Percentiles rank a stretch among this genome's conserved stretches.
Conservation (phyloP, 2,888 invertebrate genomes). For the Myopa tessellatipennis region DNA sequence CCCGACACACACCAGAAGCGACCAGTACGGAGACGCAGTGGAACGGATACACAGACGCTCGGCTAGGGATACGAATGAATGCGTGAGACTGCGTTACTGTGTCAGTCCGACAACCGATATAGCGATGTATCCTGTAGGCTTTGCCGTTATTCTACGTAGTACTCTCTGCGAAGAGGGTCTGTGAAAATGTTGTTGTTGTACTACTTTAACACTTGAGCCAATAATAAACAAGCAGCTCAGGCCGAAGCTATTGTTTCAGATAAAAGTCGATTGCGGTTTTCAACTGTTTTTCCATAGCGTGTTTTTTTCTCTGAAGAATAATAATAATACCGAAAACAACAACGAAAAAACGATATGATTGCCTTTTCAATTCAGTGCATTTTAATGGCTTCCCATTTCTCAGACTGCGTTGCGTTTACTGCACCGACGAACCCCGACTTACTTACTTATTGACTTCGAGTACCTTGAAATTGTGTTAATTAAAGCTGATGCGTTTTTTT, state of each 20-base stretch:
- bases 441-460: not conserved
- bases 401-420: not conserved
- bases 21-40: not conserved
- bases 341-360: not conserved
- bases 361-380: not conserved
- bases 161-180: no score
- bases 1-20: no score
- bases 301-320: not conserved
- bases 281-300: conserved; percentile 1
- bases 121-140: conserved; percentile 14
- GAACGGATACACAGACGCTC: not conserved
- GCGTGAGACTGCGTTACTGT: conserved; percentile 48
- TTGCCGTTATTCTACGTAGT: conserved; percentile 3
- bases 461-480: conserved; percentile 47
- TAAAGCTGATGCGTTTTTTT: conserved; percentile 16
- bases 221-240: not conserved
- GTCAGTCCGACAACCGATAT: conserved; percentile 43
- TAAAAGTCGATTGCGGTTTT: conserved; percentile 35
- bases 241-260: conserved; percentile 22
- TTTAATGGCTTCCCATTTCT: conserved; percentile 24
- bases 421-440: conserved; percentile 8
- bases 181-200: conserved; percentile 4
- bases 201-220: conserved; percentile 10
- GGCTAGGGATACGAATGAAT: not conserved
- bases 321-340: no score